Evolutionary conservation across 2,113 vertebrate species (phyloP).

Genomic region (Leuciscus idus): DNA sequence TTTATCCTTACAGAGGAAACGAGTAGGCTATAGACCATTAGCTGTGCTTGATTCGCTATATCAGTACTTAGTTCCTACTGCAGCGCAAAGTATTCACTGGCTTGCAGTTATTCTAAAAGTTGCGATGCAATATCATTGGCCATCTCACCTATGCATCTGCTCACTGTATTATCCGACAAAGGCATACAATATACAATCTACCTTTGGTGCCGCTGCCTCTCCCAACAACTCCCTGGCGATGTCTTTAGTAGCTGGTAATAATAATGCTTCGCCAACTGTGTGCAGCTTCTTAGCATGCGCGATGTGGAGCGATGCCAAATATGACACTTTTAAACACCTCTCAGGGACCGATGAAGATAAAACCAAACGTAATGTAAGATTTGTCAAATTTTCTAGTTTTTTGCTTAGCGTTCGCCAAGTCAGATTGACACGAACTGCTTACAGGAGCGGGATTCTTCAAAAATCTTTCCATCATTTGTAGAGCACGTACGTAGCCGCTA

Average conservation of each 20-base stretch:
- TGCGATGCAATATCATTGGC: not conserved
- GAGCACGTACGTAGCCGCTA: no score
- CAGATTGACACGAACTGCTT: no score
- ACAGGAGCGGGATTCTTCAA: no score
- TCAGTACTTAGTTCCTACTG: not conserved
- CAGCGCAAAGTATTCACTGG: not conserved
- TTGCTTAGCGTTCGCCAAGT: no score
- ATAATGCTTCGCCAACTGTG: not conserved
- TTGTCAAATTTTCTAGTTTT: no score
- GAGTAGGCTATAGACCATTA: not conserved
- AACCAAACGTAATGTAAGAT: no score
- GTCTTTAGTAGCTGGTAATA: not conserved
- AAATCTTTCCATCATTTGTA: no score
- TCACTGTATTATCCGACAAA: not conserved
- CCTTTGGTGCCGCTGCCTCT: not conserved
- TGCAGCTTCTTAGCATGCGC: not conserved
- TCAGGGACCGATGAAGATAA: not conserved
- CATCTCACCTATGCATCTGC: not conserved
- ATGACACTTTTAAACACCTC: not conserved
- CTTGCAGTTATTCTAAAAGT: not conserved
- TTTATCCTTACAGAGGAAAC: not conserved
- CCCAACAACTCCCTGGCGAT: not conserved
- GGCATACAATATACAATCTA: not conserved
- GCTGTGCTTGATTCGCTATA: not conserved
- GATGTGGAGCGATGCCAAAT: not conserved